These are phyloP conservation scores for Variabilichromis moorii DNA, from an alignment of 2,113 vertebrate genomes.

Conservation along the genomic window DNA sequence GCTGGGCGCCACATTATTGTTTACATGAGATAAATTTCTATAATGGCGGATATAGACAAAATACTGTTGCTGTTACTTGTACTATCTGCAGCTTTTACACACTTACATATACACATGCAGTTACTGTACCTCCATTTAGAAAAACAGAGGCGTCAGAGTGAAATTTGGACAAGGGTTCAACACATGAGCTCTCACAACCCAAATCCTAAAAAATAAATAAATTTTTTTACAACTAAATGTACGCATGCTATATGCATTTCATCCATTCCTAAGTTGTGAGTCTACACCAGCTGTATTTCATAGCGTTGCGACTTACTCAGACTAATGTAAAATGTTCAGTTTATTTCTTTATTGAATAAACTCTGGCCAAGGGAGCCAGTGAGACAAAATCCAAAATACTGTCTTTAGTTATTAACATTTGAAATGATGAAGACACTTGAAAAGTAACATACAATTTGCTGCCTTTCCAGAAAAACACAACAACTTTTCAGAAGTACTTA, in stretches of 20 bases:
- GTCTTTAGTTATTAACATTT: not conserved
- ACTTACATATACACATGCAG: not conserved
- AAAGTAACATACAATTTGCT: not conserved
- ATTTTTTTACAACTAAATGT: not conserved
- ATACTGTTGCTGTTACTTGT: not conserved
- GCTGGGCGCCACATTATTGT: not conserved
- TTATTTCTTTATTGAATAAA: not conserved
- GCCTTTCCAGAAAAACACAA: not conserved
- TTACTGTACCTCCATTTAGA: not conserved
- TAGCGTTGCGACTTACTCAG: not conserved
- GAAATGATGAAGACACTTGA: not conserved
- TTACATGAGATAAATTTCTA: not conserved
- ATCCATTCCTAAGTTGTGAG: not conserved
- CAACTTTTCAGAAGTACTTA: not conserved
- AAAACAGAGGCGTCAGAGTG: not conserved
- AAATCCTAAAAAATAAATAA: not conserved
- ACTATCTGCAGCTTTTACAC: not conserved
- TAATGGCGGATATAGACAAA: not conserved
- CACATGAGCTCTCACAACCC: not conserved
- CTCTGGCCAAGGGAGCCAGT: not conserved
- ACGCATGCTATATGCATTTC: not conserved
- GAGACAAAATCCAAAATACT: not conserved
- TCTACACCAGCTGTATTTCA: not conserved
- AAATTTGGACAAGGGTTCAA: not conserved
- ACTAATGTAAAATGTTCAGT: not conserved